Conservation (phyloP, 2,888 invertebrate genomes). For the Nephrotoma flavescens region DNA sequence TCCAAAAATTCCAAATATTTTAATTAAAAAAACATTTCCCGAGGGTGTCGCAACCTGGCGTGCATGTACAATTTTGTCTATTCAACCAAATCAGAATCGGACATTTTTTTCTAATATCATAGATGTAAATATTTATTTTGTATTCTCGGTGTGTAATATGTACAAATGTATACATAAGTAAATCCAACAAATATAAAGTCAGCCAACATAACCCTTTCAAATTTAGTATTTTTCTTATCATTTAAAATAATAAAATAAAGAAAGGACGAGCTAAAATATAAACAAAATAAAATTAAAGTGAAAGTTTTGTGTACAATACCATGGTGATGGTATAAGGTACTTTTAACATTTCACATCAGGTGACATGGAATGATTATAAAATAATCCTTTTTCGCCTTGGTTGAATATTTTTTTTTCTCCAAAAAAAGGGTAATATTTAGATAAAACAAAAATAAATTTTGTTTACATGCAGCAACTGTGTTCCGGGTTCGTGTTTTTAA, state of each 20-base stretch:
- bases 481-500: constrained; percentile 2
- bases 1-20: background rate
- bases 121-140: background rate
- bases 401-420: background rate
- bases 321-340: background rate
- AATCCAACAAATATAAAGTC: background rate
- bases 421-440: background rate
- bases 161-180: background rate
- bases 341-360: background rate
- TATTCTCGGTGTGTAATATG: background rate
- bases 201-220: background rate
- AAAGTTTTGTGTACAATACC: background rate
- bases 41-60: background rate
- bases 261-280: background rate
- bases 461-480: background rate
- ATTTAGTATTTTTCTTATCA: background rate
- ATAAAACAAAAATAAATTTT: background rate
- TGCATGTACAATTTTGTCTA: background rate
- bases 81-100: background rate
- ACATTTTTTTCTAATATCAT: background rate
- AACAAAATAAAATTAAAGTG: background rate
- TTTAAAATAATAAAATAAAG: background rate
- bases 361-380: background rate
- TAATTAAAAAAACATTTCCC: background rate
- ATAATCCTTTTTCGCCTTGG: background rate